phyloP scores from a whole-genome alignment of 2,113 vertebrate genomes.

The Urocynchramus pylzowi region DNA sequence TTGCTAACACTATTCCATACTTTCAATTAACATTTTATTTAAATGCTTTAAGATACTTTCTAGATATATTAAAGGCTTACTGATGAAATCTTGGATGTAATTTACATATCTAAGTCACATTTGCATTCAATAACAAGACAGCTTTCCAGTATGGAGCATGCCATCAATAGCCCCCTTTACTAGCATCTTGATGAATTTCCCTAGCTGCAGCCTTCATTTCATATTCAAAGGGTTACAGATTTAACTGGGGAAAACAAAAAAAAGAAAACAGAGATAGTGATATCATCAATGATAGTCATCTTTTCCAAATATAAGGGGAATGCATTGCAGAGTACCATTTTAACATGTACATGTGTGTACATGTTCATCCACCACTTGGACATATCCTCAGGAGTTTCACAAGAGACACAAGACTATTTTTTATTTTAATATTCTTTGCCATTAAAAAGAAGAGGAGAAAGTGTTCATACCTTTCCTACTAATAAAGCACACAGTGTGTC shows the following conservation, averaged over 20 bases:
- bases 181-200: not conserved
- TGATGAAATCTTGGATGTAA: conserved; percentile 47
- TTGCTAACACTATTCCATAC: conserved; percentile 16
- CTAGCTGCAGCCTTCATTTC: not conserved
- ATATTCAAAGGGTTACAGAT: not conserved
- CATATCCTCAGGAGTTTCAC: not conserved
- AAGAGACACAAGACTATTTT: not conserved
- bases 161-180: not conserved
- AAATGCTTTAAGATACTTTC: conserved; percentile 51
- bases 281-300: not conserved
- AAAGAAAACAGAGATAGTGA: not conserved
- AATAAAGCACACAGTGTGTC: not conserved
- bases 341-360: not conserved
- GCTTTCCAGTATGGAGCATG: not conserved
- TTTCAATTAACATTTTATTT: conserved; percentile 64
- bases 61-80: conserved; percentile 41
- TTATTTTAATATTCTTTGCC: not conserved
- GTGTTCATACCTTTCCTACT: not conserved
- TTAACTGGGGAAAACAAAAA: not conserved
- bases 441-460: not conserved
- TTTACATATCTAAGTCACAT: conserved; percentile 50
- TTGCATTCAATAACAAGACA: conserved; percentile 47
- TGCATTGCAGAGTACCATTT: not conserved
- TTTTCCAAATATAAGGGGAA: not conserved
- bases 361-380: not conserved